A percentile compares a stretch with the other conserved stretches of the same genome.
phyloP scores from a whole-genome alignment of 1,140 invertebrate species.

The Aphelenchoides besseyi region DNA sequence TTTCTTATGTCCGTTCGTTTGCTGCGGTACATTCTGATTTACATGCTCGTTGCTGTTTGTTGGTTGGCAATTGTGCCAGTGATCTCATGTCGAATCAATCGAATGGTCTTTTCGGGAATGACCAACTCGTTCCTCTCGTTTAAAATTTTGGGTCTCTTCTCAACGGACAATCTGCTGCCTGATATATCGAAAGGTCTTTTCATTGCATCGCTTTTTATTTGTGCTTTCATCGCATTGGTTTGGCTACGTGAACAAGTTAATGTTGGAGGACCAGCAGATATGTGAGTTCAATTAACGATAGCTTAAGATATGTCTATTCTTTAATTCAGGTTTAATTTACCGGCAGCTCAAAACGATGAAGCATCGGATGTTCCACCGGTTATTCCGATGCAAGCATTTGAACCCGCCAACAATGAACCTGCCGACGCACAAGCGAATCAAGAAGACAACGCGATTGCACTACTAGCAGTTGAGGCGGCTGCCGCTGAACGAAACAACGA shows the following conservation, averaged over 20 bases:
- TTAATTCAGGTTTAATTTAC: background rate
- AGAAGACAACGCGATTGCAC: slow-evolving; percentile 35
- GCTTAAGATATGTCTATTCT: no score
- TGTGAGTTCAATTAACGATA: no score
- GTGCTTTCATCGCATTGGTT: slow-evolving; percentile 91
- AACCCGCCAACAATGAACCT: background rate
- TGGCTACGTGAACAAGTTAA: slow-evolving; percentile 97
- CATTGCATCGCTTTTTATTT: slow-evolving; percentile 90
- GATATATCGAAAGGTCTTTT: slow-evolving; percentile 73
- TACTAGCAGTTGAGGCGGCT: slow-evolving; percentile 65
- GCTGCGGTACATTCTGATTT: slow-evolving; percentile 91
- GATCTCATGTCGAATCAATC: slow-evolving; percentile 74
- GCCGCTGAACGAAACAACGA: slow-evolving; percentile 46
- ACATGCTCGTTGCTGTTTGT: slow-evolving; percentile 87
- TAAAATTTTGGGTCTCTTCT: slow-evolving; percentile 75
- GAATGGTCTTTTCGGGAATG: slow-evolving; percentile 47
- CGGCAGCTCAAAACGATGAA: slow-evolving; percentile 14
- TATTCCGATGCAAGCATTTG: background rate
- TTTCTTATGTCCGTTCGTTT: slow-evolving; percentile 83
- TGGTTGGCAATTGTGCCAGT: slow-evolving; percentile 96
- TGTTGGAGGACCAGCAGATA: slow-evolving; percentile 86
- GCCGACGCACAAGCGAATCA: background rate
- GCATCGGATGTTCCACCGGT: background rate
- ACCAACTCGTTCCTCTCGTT: slow-evolving; percentile 75
- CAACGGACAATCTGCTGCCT: slow-evolving; percentile 47